Conservation (phyloP, 2,113 vertebrate genomes). For the Trachemys scripta region DNA sequence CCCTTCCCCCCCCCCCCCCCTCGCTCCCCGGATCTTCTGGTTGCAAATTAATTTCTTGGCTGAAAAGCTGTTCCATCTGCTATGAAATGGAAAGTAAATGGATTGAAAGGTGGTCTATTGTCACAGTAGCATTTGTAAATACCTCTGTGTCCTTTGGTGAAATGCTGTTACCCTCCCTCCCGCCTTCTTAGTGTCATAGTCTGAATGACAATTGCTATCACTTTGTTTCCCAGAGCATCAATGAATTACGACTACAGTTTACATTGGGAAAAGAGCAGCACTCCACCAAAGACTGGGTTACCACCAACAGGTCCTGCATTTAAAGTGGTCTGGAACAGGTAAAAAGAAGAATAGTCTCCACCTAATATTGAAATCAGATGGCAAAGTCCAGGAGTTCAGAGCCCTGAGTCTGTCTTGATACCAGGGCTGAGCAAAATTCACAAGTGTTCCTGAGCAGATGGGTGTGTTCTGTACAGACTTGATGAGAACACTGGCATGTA, state of each 20-base stretch:
- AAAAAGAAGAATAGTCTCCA: neutral
- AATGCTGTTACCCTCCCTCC: neutral
- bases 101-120: neutral
- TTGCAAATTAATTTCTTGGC: neutral
- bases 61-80: neutral
- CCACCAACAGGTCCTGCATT: rapidly evolving
- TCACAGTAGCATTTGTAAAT: neutral
- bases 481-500: neutral
- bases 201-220: neutral
- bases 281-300: neutral
- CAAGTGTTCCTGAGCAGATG: neutral
- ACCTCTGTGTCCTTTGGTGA: neutral
- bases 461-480: neutral
- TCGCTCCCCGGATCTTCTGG: neutral
- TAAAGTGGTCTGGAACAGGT: neutral
- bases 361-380: neutral
- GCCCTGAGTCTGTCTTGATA: rapidly evolving
- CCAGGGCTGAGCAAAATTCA: neutral
- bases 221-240: neutral
- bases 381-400: neutral
- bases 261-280: neutral
- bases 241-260: neutral
- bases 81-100: neutral
- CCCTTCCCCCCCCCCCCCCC: neutral
- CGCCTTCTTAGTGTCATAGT: neutral